Evolutionary conservation across 2,113 vertebrate species (phyloP).

Genomic region (human (Homo sapiens)): GRCh38 chr6:65113001-65113500

Average conservation of each 20-base stretch:
- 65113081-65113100: background rate
- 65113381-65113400: background rate
- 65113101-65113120: background rate
- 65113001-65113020: slow-evolving; percentile 42
- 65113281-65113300: background rate
- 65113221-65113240: background rate
- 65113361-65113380: background rate
- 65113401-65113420: background rate
- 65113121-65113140: background rate
- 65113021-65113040: slow-evolving; percentile 32
- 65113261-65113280: background rate
- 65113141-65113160: background rate
- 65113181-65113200: background rate
- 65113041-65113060: slow-evolving; percentile 25
- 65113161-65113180: background rate
- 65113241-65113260: background rate
- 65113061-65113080: background rate
- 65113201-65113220: background rate
- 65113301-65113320: background rate
- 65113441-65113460: background rate
- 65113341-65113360: fast-evolving
- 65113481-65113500: background rate
- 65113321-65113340: background rate
- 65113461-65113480: background rate
- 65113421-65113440: background rate